Evolutionary conservation across 2,113 vertebrate genomes (phyloP).

Genomic region (Sula dactylatra): DNA sequence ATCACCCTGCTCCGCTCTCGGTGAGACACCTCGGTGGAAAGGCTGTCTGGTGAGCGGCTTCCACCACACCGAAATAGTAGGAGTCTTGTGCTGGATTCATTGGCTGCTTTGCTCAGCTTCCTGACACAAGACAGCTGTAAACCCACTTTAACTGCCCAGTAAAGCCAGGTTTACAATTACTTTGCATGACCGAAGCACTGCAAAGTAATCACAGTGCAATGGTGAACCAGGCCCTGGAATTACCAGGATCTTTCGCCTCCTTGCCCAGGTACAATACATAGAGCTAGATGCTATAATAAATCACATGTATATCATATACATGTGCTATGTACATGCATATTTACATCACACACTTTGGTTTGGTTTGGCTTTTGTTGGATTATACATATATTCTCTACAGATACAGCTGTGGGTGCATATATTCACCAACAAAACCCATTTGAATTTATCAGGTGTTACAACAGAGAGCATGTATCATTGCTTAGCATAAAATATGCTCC

Average conservation of each 20-base stretch:
- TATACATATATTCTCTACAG: neutral
- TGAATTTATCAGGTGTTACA: neutral
- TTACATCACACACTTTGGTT: neutral
- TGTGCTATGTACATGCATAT: neutral
- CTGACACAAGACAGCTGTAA: neutral
- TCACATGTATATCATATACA: neutral
- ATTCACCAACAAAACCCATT: neutral
- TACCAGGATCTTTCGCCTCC: neutral
- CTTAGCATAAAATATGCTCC: neutral
- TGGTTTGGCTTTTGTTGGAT: neutral
- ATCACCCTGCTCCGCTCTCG: neutral
- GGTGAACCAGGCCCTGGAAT: neutral
- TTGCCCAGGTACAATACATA: neutral
- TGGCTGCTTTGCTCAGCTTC: neutral
- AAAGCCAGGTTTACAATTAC: neutral
- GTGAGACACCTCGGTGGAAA: neutral
- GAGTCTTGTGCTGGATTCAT: neutral
- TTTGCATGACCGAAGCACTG: neutral
- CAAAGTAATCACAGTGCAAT: neutral
- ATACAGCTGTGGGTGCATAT: neutral
- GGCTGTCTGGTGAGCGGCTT: neutral
- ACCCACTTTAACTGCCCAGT: neutral
- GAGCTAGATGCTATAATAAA: neutral
- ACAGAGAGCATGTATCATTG: neutral
- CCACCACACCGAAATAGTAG: neutral